Conservation (phyloP, 1,140 invertebrate species). For the Pseudomyrmex flavicornis region DNA sequence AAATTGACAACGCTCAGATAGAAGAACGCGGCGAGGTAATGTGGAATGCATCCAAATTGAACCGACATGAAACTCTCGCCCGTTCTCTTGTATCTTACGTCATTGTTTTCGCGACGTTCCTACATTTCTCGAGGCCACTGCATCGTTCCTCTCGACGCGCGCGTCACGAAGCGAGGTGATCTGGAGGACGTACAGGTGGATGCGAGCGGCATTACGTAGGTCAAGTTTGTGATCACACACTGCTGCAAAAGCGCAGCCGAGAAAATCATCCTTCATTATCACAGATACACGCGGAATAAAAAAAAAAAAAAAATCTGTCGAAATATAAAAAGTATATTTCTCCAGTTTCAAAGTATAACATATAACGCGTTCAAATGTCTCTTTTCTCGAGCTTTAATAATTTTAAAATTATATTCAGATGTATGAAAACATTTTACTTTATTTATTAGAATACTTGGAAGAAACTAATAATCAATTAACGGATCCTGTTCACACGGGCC, state of each 20-base stretch:
- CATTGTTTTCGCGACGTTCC: slow-evolving; percentile 70
- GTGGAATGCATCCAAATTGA: neutral
- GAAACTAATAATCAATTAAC: no score
- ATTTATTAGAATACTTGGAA: no score
- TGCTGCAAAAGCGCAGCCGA: neutral
- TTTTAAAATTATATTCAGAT: neutral
- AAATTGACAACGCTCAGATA: slow-evolving; percentile 12
- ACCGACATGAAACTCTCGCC: slow-evolving; percentile 21
- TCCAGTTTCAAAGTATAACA: neutral
- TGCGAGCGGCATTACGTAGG: slow-evolving; percentile 38
- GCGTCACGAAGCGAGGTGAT: slow-evolving; percentile 17
- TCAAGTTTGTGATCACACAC: slow-evolving; percentile 25
- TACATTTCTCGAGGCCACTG: slow-evolving; percentile 65
- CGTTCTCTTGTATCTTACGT: slow-evolving; percentile 37
- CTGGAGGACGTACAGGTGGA: slow-evolving; percentile 20
- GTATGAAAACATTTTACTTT: no score
- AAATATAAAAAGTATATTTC: neutral
- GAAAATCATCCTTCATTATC: neutral
- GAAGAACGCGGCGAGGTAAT: neutral
- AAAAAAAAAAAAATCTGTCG: neutral
- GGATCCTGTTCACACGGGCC: no score
- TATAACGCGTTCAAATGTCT: no score
- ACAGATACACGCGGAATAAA: no score
- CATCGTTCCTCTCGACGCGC: slow-evolving; percentile 28
- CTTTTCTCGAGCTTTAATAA: neutral